Percentiles rank a stretch among this genome's conserved stretches.
phyloP scores from a whole-genome alignment of 1,140 invertebrate genomes.

The Gonatopus flavifemur region DNA sequence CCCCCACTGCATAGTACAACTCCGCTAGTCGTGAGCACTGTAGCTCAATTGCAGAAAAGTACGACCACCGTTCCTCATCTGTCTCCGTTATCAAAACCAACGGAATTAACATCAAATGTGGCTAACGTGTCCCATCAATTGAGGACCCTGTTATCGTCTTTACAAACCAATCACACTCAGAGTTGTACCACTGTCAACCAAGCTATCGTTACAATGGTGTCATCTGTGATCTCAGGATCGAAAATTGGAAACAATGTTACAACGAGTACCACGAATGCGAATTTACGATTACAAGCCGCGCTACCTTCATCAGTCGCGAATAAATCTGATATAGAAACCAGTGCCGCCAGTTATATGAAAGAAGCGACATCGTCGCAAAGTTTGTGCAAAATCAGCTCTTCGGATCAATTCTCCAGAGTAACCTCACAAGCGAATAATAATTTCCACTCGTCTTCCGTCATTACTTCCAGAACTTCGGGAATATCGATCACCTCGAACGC shows the following conservation, averaged over 20 bases:
- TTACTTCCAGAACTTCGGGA: slow-evolving; percentile 24
- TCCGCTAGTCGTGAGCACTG: slow-evolving; percentile 29
- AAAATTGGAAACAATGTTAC: slow-evolving; percentile 32
- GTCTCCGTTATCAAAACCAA: slow-evolving; percentile 70
- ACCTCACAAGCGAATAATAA: slow-evolving; percentile 28
- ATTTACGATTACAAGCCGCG: slow-evolving; percentile 29
- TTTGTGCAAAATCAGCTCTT: slow-evolving; percentile 26
- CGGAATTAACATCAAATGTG: slow-evolving; percentile 70
- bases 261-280: slow-evolving; percentile 26
- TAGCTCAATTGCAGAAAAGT: slow-evolving; percentile 44
- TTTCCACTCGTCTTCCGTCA: slow-evolving; percentile 22
- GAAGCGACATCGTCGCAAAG: slow-evolving; percentile 41
- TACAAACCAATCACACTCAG: slow-evolving; percentile 47
- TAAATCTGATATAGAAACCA: slow-evolving; percentile 38
- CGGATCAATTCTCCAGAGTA: slow-evolving; percentile 38
- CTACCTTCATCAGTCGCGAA: slow-evolving; percentile 12
- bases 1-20: slow-evolving; percentile 19
- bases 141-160: slow-evolving; percentile 53
- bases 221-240: slow-evolving; percentile 57
- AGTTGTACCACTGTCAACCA: slow-evolving; percentile 39
- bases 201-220: slow-evolving; percentile 57
- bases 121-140: slow-evolving; percentile 70
- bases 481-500: slow-evolving; percentile 54
- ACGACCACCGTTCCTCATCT: slow-evolving; percentile 65
- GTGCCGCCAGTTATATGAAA: slow-evolving; percentile 32